phyloP scores from a whole-genome alignment of 1,140 invertebrate genomes.

The Apocrypta bakeri region DNA sequence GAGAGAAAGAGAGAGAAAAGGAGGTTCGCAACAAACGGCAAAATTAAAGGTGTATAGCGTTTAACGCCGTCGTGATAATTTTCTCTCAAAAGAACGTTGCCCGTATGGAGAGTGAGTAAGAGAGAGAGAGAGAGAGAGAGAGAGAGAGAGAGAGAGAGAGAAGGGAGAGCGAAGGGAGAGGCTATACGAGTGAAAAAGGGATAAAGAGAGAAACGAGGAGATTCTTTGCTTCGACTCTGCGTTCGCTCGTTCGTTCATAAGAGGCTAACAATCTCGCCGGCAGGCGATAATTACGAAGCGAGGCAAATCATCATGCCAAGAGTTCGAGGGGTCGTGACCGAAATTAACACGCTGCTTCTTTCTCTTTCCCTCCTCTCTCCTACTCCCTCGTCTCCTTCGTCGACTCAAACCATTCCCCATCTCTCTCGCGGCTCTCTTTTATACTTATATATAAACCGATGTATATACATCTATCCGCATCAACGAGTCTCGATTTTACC shows the following conservation, averaged over 20 bases:
- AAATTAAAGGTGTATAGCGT: conserved; percentile 47
- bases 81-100: conserved; percentile 45
- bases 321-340: conserved; percentile 51
- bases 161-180: background rate
- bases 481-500: background rate
- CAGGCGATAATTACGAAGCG: conserved; percentile 50
- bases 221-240: conserved; percentile 34
- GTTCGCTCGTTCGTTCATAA: conserved; percentile 46
- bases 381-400: conserved; percentile 12
- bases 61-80: conserved; percentile 50
- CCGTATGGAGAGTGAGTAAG: background rate
- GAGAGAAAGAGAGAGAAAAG: background rate
- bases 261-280: conserved; percentile 51
- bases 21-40: conserved; percentile 41
- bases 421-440: conserved; percentile 6
- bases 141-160: background rate
- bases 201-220: conserved; percentile 29
- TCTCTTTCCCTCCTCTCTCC: conserved; percentile 18
- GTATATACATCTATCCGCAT: background rate
- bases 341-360: conserved; percentile 50
- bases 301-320: conserved; percentile 48
- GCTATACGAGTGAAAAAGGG: background rate
- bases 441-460: too few species aligned
- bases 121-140: background rate
- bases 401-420: background rate